Evolutionary conservation across 2,888 invertebrate genomes (phyloP), one percentile per base, ranked within the genome.

Genomic region (Drosophila mayaguana): DNA sequence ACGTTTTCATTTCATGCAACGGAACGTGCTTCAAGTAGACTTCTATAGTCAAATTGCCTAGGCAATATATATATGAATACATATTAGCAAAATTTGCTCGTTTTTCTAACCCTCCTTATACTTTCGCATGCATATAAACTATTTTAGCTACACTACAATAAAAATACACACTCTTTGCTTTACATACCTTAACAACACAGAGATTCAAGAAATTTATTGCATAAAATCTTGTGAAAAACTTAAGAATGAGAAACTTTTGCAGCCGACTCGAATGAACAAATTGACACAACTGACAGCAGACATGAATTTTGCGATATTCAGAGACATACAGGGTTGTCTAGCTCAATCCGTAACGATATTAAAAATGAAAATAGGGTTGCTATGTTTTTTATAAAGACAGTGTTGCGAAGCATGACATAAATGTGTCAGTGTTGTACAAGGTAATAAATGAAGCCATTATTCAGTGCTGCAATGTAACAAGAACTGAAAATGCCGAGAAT

Each of bases 301-400:
- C 11, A 28, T 38, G 28, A 14, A 16, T 43, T 45, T 63, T 28
- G 32, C 54, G 22, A 67, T 46, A 65, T 7, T 34, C n/a, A 34
- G 1, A 34, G 3, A 2, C 4, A 50, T 16, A 14, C 3, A 51
- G 51, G 20, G 34, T 20, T 51, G 51, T 20, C 20, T 16, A 51
- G 3, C 6, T 6, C 43, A 20, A 12, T 43, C 11, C 20, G 5
- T 42, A 20, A 20, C 5, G 11, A 1, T 20, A 25, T 16, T 25
- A 46, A n/a, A 11, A 5, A 46, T 16, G 1, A 12, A 43, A 25
- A 25, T 2, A 11, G 28, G 28, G 28, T 28, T 48, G 46, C 5
- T 6, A 6, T 11, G 48, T 36, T 36, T 36, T 14, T 36, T 36
- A 14, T 12, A 14, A 36, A 36, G 12, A 14, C 34, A 36, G 34